Conservation (phyloP, 2,797 vertebrate species). For the Benthosema pterotum region DNA sequence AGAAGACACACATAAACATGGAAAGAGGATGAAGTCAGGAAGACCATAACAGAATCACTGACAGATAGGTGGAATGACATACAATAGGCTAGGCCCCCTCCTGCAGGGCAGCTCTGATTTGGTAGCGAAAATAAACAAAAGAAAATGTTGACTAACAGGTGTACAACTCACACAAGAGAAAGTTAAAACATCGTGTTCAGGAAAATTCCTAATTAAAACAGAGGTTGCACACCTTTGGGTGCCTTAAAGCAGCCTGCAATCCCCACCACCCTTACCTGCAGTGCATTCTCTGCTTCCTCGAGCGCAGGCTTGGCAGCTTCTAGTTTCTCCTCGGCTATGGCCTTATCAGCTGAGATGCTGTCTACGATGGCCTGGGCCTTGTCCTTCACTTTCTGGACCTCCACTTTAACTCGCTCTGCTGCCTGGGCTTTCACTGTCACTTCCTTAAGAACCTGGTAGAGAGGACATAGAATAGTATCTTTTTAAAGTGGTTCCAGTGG, state of each 20-base stretch:
- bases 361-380: conserved; percentile 95
- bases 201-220: not conserved
- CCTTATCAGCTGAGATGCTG: conserved; percentile 92
- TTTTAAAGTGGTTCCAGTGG: too few species aligned
- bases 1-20: not conserved
- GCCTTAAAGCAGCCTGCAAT: not conserved
- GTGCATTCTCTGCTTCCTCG: conserved; percentile 90
- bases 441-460: conserved; percentile 90
- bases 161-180: too few species aligned
- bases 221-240: not conserved
- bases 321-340: conserved; percentile 89
- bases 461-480: too few species aligned
- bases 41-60: too few species aligned
- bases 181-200: too few species aligned
- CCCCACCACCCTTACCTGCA: conserved; percentile 79
- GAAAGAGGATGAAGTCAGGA: not conserved
- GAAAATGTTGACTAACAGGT: too few species aligned
- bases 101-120: too few species aligned
- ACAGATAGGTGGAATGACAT: too few species aligned
- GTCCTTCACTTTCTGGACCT: conserved; percentile 97
- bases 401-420: conserved; percentile 90
- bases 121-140: too few species aligned
- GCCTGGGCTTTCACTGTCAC: conserved; percentile 95
- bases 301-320: conserved; percentile 91
- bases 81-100: too few species aligned